These are phyloP conservation scores for Trissolcus japonicus DNA, from an alignment of 2,888 invertebrate genomes.

Conservation along the genomic window DNA sequence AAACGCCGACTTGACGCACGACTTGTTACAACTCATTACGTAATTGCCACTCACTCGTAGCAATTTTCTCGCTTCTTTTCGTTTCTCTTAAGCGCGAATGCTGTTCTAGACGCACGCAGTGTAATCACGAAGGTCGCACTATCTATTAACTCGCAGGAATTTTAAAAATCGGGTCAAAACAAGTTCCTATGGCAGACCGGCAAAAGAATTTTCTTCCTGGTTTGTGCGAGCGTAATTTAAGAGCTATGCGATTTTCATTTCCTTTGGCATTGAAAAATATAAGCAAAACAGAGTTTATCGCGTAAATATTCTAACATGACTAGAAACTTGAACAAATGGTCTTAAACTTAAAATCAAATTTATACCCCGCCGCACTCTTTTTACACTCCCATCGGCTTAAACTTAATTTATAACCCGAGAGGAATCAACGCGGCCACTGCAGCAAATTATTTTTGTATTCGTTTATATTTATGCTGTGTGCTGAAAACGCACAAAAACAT, in stretches of 20 bases:
- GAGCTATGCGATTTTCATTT: constrained; percentile 36
- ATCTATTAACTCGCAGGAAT: constrained; percentile 34
- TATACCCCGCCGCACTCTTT: constrained; percentile 4
- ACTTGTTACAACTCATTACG: constrained; percentile 38
- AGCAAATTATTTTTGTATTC: background rate
- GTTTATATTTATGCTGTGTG: background rate
- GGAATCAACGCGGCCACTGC: constrained; percentile 3
- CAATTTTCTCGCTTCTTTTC: constrained; percentile 11
- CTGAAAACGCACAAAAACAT: background rate
- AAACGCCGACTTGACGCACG: constrained; percentile 33
- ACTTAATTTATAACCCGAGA: constrained; percentile 16
- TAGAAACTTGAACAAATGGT: constrained; percentile 13
- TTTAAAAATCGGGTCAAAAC: constrained; percentile 32
- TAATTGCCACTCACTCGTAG: constrained; percentile 21
- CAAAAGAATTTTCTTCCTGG: background rate
- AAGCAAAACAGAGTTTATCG: background rate
- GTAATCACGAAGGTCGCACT: constrained; percentile 31
- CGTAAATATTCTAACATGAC: constrained; percentile 16
- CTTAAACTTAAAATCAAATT: constrained; percentile 12
- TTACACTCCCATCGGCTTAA: constrained; percentile 10
- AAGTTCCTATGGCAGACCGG: constrained; percentile 25
- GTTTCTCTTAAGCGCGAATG: constrained; percentile 3
- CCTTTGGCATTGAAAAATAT: constrained; percentile 32
- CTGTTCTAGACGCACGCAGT: constrained; percentile 8
- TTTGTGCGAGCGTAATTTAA: constrained; percentile 8